These are phyloP conservation scores for Australoheros scitulus DNA, from an alignment of 2,113 vertebrate species.

Conservation along the genomic window DNA sequence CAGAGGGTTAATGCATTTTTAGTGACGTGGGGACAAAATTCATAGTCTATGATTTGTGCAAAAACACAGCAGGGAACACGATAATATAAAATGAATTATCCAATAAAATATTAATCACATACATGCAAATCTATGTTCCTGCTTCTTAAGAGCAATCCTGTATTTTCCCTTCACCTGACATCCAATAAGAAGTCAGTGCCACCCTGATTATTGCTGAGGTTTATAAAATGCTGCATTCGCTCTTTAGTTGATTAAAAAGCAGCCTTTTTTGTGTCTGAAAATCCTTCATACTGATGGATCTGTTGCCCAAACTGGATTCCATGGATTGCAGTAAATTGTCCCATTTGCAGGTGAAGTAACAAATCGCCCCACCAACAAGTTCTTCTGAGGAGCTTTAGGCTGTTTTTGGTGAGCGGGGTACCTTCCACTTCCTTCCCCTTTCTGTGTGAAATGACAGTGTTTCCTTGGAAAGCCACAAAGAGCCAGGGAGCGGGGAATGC, in stretches of 20 bases:
- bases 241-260: background rate
- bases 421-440: background rate
- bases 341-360: background rate
- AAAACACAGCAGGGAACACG: background rate
- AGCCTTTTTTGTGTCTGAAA: background rate
- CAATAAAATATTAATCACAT: background rate
- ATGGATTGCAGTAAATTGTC: background rate
- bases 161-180: background rate
- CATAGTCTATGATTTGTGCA: no score
- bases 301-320: background rate
- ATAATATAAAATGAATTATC: background rate
- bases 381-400: background rate
- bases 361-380: background rate
- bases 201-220: background rate
- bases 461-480: background rate
- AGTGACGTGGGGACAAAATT: no score
- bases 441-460: background rate
- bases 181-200: accelerated
- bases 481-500: no score
- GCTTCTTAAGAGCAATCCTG: accelerated
- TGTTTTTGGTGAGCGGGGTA: accelerated
- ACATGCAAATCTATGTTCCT: background rate
- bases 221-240: background rate
- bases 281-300: background rate
- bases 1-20: no score